Conservation (phyloP, 2,797 vertebrate species). For the Anguilla anguilla region DNA sequence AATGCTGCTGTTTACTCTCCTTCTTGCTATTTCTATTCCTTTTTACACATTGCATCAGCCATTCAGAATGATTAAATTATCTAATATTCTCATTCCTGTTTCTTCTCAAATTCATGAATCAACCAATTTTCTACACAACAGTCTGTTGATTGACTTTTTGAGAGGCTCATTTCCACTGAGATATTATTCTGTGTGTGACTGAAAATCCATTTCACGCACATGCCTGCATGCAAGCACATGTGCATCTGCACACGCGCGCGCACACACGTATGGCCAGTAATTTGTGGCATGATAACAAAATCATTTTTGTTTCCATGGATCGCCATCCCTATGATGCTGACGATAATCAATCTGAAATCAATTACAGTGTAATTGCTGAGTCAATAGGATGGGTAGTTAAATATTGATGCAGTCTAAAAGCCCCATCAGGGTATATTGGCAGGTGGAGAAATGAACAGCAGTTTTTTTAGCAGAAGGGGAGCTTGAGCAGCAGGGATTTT, state of each 20-base stretch:
- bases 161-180: constrained; percentile 5
- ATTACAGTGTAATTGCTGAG: constrained; percentile 84
- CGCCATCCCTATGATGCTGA: constrained; percentile 59
- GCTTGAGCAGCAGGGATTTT: constrained; percentile 46
- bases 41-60: constrained; percentile 15
- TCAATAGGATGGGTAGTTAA: constrained; percentile 81
- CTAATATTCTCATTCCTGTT: constrained; percentile 14
- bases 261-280: neutral
- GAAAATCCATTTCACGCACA: neutral
- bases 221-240: neutral
- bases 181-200: neutral
- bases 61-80: constrained; percentile 7
- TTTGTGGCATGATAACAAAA: constrained; percentile 19
- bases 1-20: neutral
- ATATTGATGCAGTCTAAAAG: constrained; percentile 87
- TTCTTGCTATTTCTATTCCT: constrained; percentile 4
- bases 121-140: constrained; percentile 17
- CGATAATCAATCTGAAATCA: constrained; percentile 88
- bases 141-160: constrained; percentile 11
- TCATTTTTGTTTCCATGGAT: constrained; percentile 57
- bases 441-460: constrained; percentile 71
- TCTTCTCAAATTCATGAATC: constrained; percentile 18
- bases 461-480: constrained; percentile 50
- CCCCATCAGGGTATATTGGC: constrained; percentile 77
- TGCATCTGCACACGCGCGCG: constrained; percentile 27